phyloP scores from a whole-genome alignment of 2,888 invertebrate genomes.

The Schizotus pectinicornis region DNA sequence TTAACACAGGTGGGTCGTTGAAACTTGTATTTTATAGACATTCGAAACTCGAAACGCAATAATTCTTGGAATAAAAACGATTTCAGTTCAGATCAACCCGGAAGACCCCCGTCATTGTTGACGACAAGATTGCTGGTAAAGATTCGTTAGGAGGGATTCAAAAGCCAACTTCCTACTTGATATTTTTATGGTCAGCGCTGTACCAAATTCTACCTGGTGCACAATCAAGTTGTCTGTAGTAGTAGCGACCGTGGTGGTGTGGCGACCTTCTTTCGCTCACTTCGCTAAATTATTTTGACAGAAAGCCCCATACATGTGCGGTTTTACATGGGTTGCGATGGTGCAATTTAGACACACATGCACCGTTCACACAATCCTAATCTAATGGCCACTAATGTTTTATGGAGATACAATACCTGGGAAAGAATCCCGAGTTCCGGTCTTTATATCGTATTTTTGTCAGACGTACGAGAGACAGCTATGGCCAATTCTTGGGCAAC shows the following conservation, averaged over 20 bases:
- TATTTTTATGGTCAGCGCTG: constrained; percentile 21
- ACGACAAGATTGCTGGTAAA: neutral
- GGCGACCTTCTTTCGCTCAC: constrained; percentile 29
- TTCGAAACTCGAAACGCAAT: neutral
- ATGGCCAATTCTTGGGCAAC: no score
- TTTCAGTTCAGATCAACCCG: neutral
- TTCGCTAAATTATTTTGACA: constrained; percentile 30
- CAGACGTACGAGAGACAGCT: no score
- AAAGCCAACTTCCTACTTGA: neutral
- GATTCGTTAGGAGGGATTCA: neutral
- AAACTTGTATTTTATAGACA: constrained; percentile 12
- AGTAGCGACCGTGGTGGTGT: no score
- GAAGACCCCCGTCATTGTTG: neutral
- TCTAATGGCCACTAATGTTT: constrained; percentile 21
- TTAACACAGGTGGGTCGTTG: constrained; percentile 3
- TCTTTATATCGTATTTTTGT: no score
- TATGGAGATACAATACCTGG: constrained; percentile 5
- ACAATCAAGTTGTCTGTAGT: constrained; percentile 1
- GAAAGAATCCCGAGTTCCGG: no score
- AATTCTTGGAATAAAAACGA: neutral
- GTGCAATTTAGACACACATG: constrained; percentile 26
- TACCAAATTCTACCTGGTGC: constrained; percentile 6
- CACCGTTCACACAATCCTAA: constrained; percentile 23
- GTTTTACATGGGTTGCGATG: constrained; percentile 21
- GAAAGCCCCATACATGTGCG: constrained; percentile 28